A percentile compares a stretch with the other conserved stretches of the same genome.
Evolutionary conservation across 1,140 invertebrate genomes (phyloP).

Genomic region (Drosophila simulans): DNA sequence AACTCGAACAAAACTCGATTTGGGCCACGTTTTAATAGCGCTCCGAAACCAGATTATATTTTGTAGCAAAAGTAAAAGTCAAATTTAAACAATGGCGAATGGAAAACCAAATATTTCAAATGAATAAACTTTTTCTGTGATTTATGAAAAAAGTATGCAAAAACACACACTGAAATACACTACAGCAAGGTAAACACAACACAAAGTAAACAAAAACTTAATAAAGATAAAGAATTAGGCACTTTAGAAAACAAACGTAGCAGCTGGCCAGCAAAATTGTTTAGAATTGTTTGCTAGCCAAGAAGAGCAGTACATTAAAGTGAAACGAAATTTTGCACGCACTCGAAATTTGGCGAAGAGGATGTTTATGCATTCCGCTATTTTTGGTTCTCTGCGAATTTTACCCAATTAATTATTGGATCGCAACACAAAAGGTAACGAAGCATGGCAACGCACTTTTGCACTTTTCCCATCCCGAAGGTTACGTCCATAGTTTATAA

Average conservation of each 20-base stretch:
- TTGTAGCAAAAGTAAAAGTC: slow-evolving; percentile 58
- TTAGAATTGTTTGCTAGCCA: slow-evolving; percentile 68
- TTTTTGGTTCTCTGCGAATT: slow-evolving; percentile 31
- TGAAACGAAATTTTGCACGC: slow-evolving; percentile 55
- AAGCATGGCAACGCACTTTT: slow-evolving; percentile 75
- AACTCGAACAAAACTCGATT: slow-evolving; percentile 13
- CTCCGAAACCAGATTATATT: slow-evolving; percentile 62
- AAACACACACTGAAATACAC: slow-evolving; percentile 40
- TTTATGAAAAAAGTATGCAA: slow-evolving; percentile 82
- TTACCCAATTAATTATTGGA: slow-evolving; percentile 36
- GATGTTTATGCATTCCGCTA: slow-evolving; percentile 19
- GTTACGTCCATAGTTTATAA: slow-evolving; percentile 84
- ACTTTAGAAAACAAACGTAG: slow-evolving; percentile 64
- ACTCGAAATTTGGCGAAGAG: slow-evolving; percentile 40
- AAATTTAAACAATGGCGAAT: slow-evolving; percentile 43
- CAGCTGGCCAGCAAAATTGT: slow-evolving; percentile 61
- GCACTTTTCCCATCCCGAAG: slow-evolving; percentile 80
- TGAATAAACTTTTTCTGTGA: slow-evolving; percentile 82
- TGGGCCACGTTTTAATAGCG: slow-evolving; percentile 53
- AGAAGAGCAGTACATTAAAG: slow-evolving; percentile 12
- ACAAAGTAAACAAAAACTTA: slow-evolving; percentile 50
- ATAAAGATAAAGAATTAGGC: slow-evolving; percentile 46
- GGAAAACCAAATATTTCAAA: slow-evolving; percentile 65
- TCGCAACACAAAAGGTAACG: slow-evolving; percentile 42
- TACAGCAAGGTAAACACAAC: slow-evolving; percentile 41